Evolutionary conservation across 2,888 invertebrate genomes (phyloP).

Genomic region (Lasioglossum zephyrum): DNA sequence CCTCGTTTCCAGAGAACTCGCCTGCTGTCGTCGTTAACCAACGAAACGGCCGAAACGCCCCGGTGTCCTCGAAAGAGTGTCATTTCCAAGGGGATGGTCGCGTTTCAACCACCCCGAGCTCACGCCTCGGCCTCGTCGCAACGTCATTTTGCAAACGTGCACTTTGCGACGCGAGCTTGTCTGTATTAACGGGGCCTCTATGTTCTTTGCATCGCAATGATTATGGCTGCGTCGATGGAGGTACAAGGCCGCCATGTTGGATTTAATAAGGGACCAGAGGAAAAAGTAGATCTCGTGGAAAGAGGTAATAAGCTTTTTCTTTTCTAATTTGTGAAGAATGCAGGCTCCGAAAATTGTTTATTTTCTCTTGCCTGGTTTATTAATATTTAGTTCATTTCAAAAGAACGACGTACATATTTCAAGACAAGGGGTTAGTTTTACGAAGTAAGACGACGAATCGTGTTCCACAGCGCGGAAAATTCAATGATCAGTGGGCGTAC

Average conservation of each 20-base stretch:
- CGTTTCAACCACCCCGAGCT: conserved; percentile 51
- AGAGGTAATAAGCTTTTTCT: not conserved
- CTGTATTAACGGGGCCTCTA: conserved; percentile 38
- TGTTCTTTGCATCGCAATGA: conserved; percentile 57
- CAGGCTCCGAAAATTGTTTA: not conserved
- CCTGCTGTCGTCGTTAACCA: conserved; percentile 67
- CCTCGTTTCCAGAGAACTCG: conserved; percentile 25
- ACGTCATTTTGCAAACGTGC: conserved; percentile 49
- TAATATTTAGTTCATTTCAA: not conserved
- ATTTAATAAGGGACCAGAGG: not conserved
- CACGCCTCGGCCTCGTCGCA: conserved; percentile 49
- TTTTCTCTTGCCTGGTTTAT: not conserved
- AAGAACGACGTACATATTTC: not conserved
- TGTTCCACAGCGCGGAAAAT: not conserved
- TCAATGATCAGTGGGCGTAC: not conserved
- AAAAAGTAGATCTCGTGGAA: not conserved
- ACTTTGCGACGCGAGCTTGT: conserved; percentile 37
- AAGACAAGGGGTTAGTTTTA: not conserved
- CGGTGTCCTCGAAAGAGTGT: conserved; percentile 49
- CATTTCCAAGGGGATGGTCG: conserved; percentile 29
- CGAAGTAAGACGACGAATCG: not conserved
- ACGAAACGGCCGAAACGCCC: conserved; percentile 73
- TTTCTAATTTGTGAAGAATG: not conserved
- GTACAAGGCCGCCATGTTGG: not conserved
- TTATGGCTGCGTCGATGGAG: conserved; percentile 18